phyloP scores from a whole-genome alignment of 2,888 invertebrate species.

The Aleiodes leptofemur region DNA sequence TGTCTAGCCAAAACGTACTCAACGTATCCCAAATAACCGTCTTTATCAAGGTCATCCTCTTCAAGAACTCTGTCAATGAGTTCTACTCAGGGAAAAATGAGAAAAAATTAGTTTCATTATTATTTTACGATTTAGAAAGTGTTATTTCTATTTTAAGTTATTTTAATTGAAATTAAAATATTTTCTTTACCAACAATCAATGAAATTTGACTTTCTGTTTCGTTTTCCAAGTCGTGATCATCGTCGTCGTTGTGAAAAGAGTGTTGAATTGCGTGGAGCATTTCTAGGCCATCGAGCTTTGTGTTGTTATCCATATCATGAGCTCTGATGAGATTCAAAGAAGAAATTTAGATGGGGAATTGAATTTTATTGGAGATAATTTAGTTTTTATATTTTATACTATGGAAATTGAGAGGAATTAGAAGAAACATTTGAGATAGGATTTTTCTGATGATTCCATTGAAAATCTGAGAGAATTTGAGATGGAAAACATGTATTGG shows the following conservation, averaged over 20 bases:
- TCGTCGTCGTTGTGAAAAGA: conserved; percentile 80
- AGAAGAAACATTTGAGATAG: too few species aligned
- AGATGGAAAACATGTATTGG: too few species aligned
- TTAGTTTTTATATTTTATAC: too few species aligned
- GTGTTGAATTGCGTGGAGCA: conserved; percentile 88
- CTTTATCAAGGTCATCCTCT: conserved; percentile 89
- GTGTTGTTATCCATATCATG: conserved; percentile 95
- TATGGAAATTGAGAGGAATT: too few species aligned
- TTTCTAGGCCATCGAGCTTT: conserved; percentile 92
- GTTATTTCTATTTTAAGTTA: background rate
- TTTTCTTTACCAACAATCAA: conserved; percentile 64
- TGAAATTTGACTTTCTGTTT: conserved; percentile 56
- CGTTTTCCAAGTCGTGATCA: conserved; percentile 70
- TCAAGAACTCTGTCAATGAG: conserved; percentile 89
- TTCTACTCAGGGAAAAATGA: conserved; percentile 76
- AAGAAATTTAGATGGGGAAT: conserved; percentile 23
- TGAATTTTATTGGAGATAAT: too few species aligned
- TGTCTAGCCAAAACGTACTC: conserved; percentile 81
- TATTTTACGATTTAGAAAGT: conserved; percentile 6
- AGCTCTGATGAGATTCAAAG: conserved; percentile 72
- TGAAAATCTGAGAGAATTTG: too few species aligned
- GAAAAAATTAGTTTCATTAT: conserved; percentile 1
- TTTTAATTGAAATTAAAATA: conserved; percentile 7
- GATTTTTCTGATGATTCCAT: too few species aligned
- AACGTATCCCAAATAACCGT: conserved; percentile 90